A percentile compares a stretch with the other conserved stretches of the same genome.
These are phyloP conservation scores for Formica exsecta DNA, from an alignment of 1,140 invertebrate species.

Conservation along the genomic window DNA sequence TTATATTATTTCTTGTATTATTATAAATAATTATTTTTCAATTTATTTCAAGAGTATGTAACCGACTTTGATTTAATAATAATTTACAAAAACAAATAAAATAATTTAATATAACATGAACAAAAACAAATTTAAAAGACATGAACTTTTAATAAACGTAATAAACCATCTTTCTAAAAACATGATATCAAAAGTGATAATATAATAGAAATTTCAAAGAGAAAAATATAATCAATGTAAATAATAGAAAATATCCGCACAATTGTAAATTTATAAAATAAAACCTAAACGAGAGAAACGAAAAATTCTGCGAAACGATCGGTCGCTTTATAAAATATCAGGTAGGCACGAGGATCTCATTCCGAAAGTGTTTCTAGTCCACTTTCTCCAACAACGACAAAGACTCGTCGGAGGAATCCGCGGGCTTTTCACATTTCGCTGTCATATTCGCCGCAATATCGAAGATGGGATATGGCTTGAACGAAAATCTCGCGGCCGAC, in stretches of 20 bases:
- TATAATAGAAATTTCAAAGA: neutral
- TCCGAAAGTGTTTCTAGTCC: conserved; percentile 59
- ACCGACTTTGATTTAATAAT: too few relatives aligned
- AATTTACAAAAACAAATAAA: too few relatives aligned
- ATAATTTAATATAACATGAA: too few relatives aligned
- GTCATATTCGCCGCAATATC: neutral
- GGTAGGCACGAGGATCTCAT: conserved; percentile 12
- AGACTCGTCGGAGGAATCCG: conserved; percentile 29
- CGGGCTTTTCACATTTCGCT: conserved; percentile 65
- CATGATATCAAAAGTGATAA: too few relatives aligned
- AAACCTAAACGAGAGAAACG: neutral
- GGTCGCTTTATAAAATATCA: neutral
- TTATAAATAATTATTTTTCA: too few relatives aligned
- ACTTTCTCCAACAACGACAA: conserved; percentile 63
- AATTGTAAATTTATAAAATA: neutral
- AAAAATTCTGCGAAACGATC: neutral
- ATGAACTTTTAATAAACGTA: too few relatives aligned
- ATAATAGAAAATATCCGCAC: neutral
- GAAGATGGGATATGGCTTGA: conserved; percentile 66
- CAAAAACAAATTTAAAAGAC: too few relatives aligned
- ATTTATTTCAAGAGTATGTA: too few relatives aligned
- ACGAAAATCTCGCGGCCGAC: conserved; percentile 65
- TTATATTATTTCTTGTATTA: too few relatives aligned
- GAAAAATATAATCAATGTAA: neutral
- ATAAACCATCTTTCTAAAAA: too few relatives aligned